These are phyloP conservation scores for Aporophyla nigra DNA, from an alignment of 2,888 invertebrate species.

Conservation along the genomic window DNA sequence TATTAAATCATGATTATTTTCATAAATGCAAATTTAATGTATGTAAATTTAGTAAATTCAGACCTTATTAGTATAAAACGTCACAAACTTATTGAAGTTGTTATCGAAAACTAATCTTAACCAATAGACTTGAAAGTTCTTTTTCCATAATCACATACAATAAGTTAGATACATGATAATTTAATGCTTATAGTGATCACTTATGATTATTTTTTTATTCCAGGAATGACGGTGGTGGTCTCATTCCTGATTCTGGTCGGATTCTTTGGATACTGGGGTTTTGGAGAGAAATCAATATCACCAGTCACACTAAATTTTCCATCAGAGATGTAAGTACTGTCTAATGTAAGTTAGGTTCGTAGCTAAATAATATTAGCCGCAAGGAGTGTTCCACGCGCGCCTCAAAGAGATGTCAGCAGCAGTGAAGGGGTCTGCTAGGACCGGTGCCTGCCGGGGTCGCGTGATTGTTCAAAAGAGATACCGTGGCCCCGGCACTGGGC, in stretches of 20 bases:
- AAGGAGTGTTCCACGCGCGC: neutral
- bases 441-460: no score
- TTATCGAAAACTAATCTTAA: neutral
- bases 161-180: neutral
- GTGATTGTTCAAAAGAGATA: no score
- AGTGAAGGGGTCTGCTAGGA: no score
- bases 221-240: conserved; percentile 85
- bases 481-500: no score
- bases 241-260: conserved; percentile 83
- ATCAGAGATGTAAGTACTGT: conserved; percentile 75
- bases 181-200: neutral
- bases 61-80: neutral
- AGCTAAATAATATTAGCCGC: neutral
- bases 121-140: neutral
- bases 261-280: conserved; percentile 89
- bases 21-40: no score
- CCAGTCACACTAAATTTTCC: conserved; percentile 87
- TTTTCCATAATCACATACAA: neutral
- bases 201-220: neutral
- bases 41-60: neutral
- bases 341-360: neutral
- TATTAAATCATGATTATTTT: neutral
- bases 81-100: neutral
- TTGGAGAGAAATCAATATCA: conserved; percentile 79
- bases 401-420: no score